Conservation (phyloP, 2,797 vertebrate species). For the Pipistrellus pygmaeus region DNA sequence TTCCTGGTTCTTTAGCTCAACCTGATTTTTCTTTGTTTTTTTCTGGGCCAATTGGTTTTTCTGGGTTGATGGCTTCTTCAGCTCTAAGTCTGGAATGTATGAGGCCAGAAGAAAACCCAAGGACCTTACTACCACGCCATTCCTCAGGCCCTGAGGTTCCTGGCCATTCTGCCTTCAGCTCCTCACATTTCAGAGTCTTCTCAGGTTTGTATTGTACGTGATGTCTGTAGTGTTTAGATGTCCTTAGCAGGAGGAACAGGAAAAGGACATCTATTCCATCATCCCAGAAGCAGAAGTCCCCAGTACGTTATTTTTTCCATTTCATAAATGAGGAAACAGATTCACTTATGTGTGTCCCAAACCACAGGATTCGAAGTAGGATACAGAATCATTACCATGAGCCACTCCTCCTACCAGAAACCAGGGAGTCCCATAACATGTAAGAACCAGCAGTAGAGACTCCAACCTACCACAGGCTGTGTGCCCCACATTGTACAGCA, state of each 20-base stretch:
- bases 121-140: not conserved
- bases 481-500: not conserved
- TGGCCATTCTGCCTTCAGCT: not conserved
- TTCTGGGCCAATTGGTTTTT: not conserved
- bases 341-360: not conserved
- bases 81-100: not conserved
- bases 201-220: not conserved
- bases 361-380: constrained; percentile 25
- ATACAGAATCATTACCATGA: not conserved
- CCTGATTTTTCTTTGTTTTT: not conserved
- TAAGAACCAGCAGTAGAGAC: not conserved
- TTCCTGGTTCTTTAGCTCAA: not conserved
- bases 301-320: not conserved
- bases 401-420: not conserved
- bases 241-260: not conserved
- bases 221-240: not conserved
- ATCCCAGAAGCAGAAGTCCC: not conserved
- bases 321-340: constrained; percentile 43
- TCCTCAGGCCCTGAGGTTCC: not conserved
- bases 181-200: not conserved
- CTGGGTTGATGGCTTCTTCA: not conserved
- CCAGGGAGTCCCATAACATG: not conserved
- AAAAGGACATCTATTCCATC: not conserved
- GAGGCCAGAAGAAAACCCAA: not conserved
- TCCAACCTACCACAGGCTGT: not conserved